Base-by-base conservation (phyloP, 2,797 vertebrate species). In the Hafferia zeledoni region DNA sequence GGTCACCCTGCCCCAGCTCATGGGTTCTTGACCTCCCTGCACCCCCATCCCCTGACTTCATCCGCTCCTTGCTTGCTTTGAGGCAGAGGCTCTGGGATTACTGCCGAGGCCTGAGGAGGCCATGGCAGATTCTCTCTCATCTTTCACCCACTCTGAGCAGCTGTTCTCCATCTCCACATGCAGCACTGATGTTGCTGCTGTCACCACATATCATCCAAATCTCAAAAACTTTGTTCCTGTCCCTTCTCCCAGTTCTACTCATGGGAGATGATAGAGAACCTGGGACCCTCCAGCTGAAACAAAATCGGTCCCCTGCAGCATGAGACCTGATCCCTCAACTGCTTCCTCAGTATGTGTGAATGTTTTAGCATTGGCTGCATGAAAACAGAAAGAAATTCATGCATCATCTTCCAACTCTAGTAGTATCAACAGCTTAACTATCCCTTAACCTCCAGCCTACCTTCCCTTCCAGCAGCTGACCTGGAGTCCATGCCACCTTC, bases 41-140 rank as follows among this genome's bases (percentile, higher is more conserved):
- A 2, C 0, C 5, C 46, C 17, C 7, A 2, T 49, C 27, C 74
- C 33, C 4, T 39, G 23, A 20, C 56, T 72, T 15, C 0, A 0
- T 44, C 7, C 22, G 41, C 17, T 31, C 19, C 33, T 6, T 13
- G 23, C 35, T 50, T 47, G 57, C 80, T 86, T 16, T 46, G 65
- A 55, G 60, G 47, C 57, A 53, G 50, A 6, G 0, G 80, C 61
- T 87, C 65, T 0, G 0, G 64, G 55, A 39, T 39, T 8, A 0
- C 0, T 50, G 87, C 65, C 1, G 0, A 56, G 44, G 61, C 53
- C 28, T 20, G 44, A 47, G n/a, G 49, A 83, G 63, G n/a, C 31
- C 4, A 0, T 1, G 5, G 69, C 47, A 80, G 71, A 31, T 70
- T 39, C 53, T 41, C 67, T 79, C 72, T 57, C 76, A 18, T 39